A percentile compares a stretch with the other conserved stretches of the same genome.
Conservation (phyloP, 2,113 vertebrate genomes). For the Diphyllodes magnificus region DNA sequence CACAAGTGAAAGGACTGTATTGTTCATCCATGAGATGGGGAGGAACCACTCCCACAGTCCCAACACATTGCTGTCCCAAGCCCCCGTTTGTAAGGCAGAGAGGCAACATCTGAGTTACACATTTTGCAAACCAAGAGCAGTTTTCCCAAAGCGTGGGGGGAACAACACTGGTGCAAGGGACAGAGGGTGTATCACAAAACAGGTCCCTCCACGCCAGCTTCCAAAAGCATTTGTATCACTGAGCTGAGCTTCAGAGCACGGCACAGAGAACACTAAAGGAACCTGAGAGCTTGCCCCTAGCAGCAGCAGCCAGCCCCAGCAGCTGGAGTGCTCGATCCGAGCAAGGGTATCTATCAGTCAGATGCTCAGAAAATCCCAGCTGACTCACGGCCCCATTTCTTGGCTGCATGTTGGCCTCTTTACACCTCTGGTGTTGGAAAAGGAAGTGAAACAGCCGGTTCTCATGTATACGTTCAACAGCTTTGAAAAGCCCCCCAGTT, state of each 20-base stretch:
- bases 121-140: neutral
- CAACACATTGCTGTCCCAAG: rapidly evolving
- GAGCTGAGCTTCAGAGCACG: neutral
- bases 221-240: neutral
- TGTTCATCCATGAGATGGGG: neutral
- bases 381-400: neutral
- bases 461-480: neutral
- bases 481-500: neutral
- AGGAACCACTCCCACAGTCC: neutral
- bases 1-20: neutral
- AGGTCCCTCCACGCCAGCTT: rapidly evolving
- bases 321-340: rapidly evolving
- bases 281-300: neutral
- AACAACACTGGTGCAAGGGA: neutral
- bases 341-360: neutral
- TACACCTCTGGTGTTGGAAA: constrained; percentile 18
- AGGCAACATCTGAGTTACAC: neutral
- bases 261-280: neutral
- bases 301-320: neutral
- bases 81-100: rapidly evolving
- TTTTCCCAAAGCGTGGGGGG: neutral
- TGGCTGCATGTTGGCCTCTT: neutral
- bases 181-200: neutral
- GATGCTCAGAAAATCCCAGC: neutral
- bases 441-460: constrained; percentile 1